Percentiles rank a stretch among this genome's conserved stretches.
Conservation (phyloP, 2,888 invertebrate genomes). For the Coenonympha arcania region DNA sequence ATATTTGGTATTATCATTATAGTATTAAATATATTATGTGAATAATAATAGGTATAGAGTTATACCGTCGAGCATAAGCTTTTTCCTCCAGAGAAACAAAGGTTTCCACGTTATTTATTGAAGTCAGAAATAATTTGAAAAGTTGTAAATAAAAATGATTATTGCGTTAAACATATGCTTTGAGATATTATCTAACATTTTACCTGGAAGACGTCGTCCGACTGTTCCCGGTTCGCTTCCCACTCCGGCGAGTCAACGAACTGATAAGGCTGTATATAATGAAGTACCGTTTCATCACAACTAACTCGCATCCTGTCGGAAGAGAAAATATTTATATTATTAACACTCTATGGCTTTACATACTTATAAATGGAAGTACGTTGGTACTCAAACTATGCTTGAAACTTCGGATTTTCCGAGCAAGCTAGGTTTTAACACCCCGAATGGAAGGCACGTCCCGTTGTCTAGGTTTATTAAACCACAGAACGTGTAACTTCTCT, state of each 20-base stretch:
- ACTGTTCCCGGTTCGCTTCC: constrained; percentile 85
- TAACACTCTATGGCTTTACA: neutral
- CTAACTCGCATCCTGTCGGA: constrained; percentile 82
- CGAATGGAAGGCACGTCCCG: neutral
- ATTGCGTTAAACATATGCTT: no score
- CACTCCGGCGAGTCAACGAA: constrained; percentile 93
- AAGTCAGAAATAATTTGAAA: no score
- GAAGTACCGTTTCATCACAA: constrained; percentile 86
- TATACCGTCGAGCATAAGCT: no score
- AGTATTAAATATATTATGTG: no score
- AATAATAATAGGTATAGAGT: no score
- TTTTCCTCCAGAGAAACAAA: no score
- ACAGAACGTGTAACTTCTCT: neutral
- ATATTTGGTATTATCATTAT: no score
- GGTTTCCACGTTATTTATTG: no score
- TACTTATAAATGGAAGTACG: no score
- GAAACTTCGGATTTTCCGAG: constrained; percentile 1
- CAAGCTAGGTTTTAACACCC: neutral
- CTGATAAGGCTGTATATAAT: constrained; percentile 85
- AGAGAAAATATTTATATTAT: constrained; percentile 6
- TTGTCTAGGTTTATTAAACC: constrained; percentile 1
- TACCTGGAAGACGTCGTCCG: constrained; percentile 85
- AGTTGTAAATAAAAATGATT: no score
- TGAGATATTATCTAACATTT: neutral
- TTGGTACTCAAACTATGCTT: neutral